Percentiles rank a stretch among this genome's conserved stretches.
phyloP scores from a whole-genome alignment of 2,797 vertebrate species.

The Eurystomus glaucurus region DNA sequence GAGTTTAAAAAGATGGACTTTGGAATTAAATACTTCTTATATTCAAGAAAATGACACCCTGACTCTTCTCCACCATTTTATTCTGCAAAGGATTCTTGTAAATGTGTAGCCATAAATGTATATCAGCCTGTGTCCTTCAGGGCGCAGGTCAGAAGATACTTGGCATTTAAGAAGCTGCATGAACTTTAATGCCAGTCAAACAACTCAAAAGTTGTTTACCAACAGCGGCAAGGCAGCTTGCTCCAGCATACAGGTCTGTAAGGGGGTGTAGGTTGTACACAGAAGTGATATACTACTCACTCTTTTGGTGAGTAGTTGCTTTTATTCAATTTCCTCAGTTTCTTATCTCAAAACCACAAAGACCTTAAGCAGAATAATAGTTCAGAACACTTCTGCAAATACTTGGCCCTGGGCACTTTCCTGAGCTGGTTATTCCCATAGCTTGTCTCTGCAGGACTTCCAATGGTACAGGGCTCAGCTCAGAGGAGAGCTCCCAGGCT shows the following conservation, averaged over 20 bases:
- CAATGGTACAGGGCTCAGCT: not conserved
- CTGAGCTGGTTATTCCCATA: not conserved
- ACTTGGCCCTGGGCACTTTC: not conserved
- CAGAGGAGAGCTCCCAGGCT: not conserved
- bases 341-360: conserved; percentile 63
- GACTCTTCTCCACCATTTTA: not conserved
- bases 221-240: not conserved
- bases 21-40: not conserved
- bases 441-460: not conserved
- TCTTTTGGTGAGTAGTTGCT: not conserved
- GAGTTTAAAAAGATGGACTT: not conserved
- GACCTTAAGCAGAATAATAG: not conserved
- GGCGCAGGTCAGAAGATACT: not conserved
- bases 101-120: not conserved
- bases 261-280: not conserved
- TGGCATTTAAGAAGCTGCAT: not conserved
- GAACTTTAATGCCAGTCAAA: not conserved
- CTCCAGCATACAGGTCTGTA: not conserved
- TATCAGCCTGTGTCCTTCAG: not conserved
- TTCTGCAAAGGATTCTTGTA: not conserved
- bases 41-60: not conserved
- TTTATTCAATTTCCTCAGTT: conserved; percentile 58
- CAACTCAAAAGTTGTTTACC: not conserved
- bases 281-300: not conserved
- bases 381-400: conserved; percentile 34